Evolutionary conservation across 2,113 vertebrate species (phyloP).

Genomic region (Pangasianodon gigas): DNA sequence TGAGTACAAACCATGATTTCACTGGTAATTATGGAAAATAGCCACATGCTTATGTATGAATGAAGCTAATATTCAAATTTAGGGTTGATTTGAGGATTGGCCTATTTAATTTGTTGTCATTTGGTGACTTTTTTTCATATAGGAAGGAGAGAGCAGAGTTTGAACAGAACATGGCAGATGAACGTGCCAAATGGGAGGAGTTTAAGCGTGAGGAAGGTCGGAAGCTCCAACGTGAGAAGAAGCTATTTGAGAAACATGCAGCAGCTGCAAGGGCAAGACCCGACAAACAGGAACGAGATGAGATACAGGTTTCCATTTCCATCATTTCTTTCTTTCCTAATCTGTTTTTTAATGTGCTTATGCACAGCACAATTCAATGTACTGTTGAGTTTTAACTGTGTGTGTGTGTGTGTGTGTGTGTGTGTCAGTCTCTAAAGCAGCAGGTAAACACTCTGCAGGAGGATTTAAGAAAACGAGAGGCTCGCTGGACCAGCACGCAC

Average conservation of each 20-base stretch:
- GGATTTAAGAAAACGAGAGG: conserved; percentile 84
- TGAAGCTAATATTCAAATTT: not conserved
- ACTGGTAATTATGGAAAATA: not conserved
- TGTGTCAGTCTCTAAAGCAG: conserved; percentile 81
- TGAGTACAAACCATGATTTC: not conserved
- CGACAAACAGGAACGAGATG: conserved; percentile 92
- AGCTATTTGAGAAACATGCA: conserved; percentile 88
- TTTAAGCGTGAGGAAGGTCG: conserved; percentile 86
- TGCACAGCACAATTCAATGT: not conserved
- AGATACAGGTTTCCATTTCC: conserved; percentile 83
- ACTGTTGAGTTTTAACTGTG: not conserved
- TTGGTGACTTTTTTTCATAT: not conserved
- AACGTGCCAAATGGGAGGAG: conserved; percentile 85
- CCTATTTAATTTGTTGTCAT: not conserved
- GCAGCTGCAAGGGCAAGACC: conserved; percentile 82
- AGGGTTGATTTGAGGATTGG: not conserved
- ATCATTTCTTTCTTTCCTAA: not conserved
- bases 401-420: not conserved
- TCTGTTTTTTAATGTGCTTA: not conserved
- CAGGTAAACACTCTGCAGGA: conserved; percentile 87
- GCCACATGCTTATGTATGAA: not conserved
- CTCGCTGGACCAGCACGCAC: conserved; percentile 86
- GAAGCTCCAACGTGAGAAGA: conserved; percentile 89
- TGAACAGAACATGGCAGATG: conserved; percentile 80
- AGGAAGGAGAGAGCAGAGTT: conserved; percentile 87